These are phyloP conservation scores for Danionella cerebrum DNA, from an alignment of 2,113 vertebrate genomes.

Conservation along the genomic window DNA sequence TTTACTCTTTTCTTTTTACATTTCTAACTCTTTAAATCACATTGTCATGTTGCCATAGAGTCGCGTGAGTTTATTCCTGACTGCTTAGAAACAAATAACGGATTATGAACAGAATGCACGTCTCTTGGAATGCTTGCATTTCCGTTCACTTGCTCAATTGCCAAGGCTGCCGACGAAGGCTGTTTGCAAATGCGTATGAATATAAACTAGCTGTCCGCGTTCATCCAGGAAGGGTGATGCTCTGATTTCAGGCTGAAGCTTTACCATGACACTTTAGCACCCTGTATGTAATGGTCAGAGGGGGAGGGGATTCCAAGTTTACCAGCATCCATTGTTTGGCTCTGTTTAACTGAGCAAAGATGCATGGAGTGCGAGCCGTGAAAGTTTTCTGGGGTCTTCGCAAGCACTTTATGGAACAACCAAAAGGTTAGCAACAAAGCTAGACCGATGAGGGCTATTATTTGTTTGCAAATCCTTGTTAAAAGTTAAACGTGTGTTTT, in stretches of 20 bases:
- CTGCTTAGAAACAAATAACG: neutral
- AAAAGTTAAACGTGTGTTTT: too few relatives aligned
- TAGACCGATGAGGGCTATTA: too few relatives aligned
- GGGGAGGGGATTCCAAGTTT: constrained; percentile 6
- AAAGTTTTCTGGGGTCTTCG: neutral
- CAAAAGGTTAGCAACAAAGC: neutral
- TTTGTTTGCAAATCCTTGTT: too few relatives aligned
- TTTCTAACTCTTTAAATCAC: neutral
- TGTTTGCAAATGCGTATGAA: constrained; percentile 6
- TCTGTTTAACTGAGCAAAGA: neutral
- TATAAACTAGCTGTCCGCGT: neutral
- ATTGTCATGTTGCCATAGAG: neutral
- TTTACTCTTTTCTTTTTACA: neutral
- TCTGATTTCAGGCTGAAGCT: constrained; percentile 11
- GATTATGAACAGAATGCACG: neutral
- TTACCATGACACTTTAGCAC: neutral
- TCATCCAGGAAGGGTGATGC: neutral
- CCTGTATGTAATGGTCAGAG: neutral
- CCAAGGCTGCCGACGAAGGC: neutral
- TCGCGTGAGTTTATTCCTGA: neutral
- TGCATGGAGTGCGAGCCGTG: neutral
- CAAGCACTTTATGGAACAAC: neutral
- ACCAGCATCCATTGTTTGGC: constrained; percentile 2
- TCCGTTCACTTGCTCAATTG: neutral
- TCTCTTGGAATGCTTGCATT: constrained; percentile 4